Evolutionary conservation across 2,113 vertebrate genomes (phyloP).

Genomic region (Cranoglanis bouderius): DNA sequence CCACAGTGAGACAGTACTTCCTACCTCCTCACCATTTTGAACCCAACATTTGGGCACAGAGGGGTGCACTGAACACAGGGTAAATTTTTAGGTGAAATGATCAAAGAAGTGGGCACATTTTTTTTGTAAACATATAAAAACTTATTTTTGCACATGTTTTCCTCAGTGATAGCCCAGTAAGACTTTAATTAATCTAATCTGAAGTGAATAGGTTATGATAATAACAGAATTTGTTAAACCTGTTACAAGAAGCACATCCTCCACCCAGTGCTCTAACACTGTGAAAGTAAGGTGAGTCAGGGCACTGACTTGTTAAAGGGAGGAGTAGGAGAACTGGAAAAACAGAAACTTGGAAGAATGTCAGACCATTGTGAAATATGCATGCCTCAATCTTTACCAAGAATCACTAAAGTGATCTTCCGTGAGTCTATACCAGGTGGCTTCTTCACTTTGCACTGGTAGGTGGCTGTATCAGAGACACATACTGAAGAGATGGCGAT

Average conservation of each 20-base stretch:
- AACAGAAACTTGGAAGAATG: slow-evolving; percentile 50
- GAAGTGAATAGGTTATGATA: not conserved
- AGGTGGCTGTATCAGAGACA: slow-evolving; percentile 80
- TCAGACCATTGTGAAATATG: slow-evolving; percentile 10
- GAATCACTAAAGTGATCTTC: slow-evolving; percentile 81
- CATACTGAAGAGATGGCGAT: slow-evolving; percentile 74
- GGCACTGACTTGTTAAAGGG: not conserved
- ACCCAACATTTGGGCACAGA: slow-evolving; percentile 80
- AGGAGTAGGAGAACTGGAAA: slow-evolving; percentile 56
- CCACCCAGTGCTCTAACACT: not conserved
- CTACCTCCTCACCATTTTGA: slow-evolving; percentile 74
- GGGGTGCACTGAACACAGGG: slow-evolving; percentile 72
- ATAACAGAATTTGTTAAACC: not conserved
- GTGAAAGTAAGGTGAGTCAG: slow-evolving; percentile 4
- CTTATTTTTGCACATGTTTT: not conserved
- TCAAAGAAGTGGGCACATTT: not conserved
- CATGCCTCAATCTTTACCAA: slow-evolving; percentile 74
- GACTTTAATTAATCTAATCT: not conserved
- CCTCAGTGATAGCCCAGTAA: not conserved
- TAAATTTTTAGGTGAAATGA: slow-evolving; percentile 51
- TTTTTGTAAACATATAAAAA: not conserved
- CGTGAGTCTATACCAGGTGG: slow-evolving; percentile 79
- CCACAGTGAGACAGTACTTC: slow-evolving; percentile 72
- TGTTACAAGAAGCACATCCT: not conserved
- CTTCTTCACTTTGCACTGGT: slow-evolving; percentile 92